These are phyloP conservation scores for Centruroides sculpturatus DNA, from an alignment of 1,140 invertebrate genomes.

Conservation along the genomic window DNA sequence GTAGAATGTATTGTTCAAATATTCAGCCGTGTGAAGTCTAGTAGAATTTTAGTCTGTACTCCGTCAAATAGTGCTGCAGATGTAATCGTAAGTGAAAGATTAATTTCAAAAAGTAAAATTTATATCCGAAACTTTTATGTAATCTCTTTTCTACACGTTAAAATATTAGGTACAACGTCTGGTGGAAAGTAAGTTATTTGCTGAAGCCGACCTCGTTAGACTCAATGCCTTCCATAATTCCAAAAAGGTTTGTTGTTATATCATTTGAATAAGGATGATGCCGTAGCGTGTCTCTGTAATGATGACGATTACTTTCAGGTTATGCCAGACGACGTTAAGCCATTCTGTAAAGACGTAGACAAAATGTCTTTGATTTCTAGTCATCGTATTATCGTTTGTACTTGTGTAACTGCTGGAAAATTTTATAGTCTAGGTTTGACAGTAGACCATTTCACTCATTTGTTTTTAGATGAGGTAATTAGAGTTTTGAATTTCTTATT, in stretches of 20 bases:
- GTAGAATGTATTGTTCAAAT: slow-evolving; percentile 69
- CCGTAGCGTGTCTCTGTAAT: too few species aligned
- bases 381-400: slow-evolving; percentile 66
- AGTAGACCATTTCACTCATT: slow-evolving; percentile 64
- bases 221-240: slow-evolving; percentile 28
- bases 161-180: slow-evolving; percentile 1
- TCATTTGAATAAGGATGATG: too few species aligned
- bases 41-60: slow-evolving; percentile 58
- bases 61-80: slow-evolving; percentile 82
- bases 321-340: slow-evolving; percentile 37
- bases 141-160: too few species aligned
- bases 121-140: too few species aligned
- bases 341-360: slow-evolving; percentile 44
- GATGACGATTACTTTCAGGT: not conserved
- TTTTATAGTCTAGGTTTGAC: slow-evolving; percentile 50
- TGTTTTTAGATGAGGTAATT: slow-evolving; percentile 62
- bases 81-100: slow-evolving; percentile 35
- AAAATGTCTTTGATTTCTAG: slow-evolving; percentile 38
- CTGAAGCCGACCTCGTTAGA: slow-evolving; percentile 20
- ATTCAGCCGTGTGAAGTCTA: slow-evolving; percentile 10
- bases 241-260: slow-evolving; percentile 3
- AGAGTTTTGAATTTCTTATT: too few species aligned
- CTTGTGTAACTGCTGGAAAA: slow-evolving; percentile 53
- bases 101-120: too few species aligned
- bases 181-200: slow-evolving; percentile 6